Evolutionary conservation across 2,888 invertebrate genomes (phyloP), one percentile per base, ranked within the genome.

Genomic region (Allygus modestus): DNA sequence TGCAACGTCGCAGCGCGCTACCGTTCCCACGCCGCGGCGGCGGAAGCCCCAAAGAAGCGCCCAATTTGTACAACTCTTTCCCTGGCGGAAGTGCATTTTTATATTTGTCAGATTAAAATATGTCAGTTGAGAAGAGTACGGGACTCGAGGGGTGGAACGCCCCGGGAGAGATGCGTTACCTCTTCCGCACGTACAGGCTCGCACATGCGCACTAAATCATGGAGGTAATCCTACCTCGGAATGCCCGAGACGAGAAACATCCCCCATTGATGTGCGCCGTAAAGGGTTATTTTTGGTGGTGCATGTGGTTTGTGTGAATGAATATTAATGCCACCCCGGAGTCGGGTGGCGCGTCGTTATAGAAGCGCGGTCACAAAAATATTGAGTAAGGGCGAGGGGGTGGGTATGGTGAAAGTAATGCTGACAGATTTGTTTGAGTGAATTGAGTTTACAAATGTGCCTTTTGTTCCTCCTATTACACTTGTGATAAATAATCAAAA

Each of bases 41-140:
- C 46, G 77, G 77, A 77, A 28, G 77, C n/a, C 15, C 51, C 17
- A 33, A 54, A 51, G 77, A 77, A 12, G 28, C 26, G 77, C 23
- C 77, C 33, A 77, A 77, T 77, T 77, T 77, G 51, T 77, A 43
- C 77, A 77, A 77, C 77, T 77, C 77, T 77, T 77, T 77, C 77
- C 81, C 69, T 28, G 23, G 28, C 85, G 85, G 85, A 85, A 85
- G 85, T 85, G 82, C 81, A 85, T 81, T 85, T 85, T 85, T 85
- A 85, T 85, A 75, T 77, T 82, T 75, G 85, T 85, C 82, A 85
- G 85, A 85, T 85, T 85, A 85, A 85, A 85, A 84, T 84, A 65
- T 84, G 79, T 79, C 65, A 79, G 46, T 73, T 31, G 75, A 75
- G 77, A 77, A 75, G 77, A 77, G 79, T 77, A 71, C 83, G 77